Evolutionary conservation across 2,113 vertebrate genomes (phyloP).

Genomic region (Columbina picui): DNA sequence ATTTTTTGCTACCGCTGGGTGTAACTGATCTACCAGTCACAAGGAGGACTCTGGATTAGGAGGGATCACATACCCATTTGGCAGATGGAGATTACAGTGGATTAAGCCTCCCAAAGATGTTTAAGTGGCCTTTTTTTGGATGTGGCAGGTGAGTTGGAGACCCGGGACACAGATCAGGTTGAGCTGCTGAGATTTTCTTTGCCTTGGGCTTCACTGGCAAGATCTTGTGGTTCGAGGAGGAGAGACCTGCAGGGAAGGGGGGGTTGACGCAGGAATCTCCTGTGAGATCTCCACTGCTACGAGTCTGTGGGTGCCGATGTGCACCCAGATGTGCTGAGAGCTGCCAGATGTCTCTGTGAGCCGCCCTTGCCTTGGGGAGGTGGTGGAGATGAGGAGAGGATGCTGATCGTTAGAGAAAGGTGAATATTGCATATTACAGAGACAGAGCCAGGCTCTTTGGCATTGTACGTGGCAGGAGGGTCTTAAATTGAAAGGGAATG

Average conservation of each 20-base stretch:
- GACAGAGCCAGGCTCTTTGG: background rate
- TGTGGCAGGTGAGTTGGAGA: background rate
- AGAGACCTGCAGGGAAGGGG: background rate
- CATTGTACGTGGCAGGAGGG: fast-evolving
- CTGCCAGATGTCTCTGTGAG: background rate
- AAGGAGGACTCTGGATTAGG: background rate
- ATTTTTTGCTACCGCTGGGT: background rate
- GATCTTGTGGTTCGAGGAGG: background rate
- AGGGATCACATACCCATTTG: background rate
- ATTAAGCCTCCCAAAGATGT: background rate
- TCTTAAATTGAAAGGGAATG: background rate
- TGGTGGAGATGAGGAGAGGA: background rate
- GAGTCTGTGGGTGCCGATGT: background rate
- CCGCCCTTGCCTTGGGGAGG: background rate
- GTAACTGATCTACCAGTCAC: background rate
- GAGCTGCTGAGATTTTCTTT: background rate
- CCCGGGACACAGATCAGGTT: background rate
- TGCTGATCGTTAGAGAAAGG: background rate
- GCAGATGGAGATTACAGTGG: background rate
- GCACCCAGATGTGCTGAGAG: background rate
- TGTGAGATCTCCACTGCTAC: background rate
- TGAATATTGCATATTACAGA: background rate
- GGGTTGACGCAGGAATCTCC: background rate
- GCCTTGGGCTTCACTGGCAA: background rate
- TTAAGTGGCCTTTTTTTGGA: background rate